Conservation (phyloP, 2,888 invertebrate genomes). For the Pseudococcus viburni region DNA sequence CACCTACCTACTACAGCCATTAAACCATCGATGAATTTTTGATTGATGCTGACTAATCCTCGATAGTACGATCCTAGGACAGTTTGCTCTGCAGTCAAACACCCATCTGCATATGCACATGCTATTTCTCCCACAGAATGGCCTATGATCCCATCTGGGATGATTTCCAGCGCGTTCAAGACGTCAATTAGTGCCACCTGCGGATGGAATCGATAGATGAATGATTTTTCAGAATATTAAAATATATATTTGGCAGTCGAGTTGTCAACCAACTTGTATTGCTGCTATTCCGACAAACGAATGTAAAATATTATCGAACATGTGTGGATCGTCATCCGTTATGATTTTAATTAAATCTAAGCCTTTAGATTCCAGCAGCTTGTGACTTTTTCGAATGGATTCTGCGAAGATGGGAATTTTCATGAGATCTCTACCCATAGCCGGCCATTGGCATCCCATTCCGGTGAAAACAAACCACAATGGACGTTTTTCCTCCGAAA, state of each 20-base stretch:
- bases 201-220: not conserved
- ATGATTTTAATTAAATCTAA: slow-evolving; percentile 78
- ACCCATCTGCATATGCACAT: slow-evolving; percentile 95
- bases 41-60: slow-evolving; percentile 75
- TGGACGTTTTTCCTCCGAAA: slow-evolving; percentile 78
- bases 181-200: slow-evolving; percentile 79
- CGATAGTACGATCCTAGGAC: slow-evolving; percentile 87
- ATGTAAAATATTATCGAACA: slow-evolving; percentile 79
- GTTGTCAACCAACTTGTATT: slow-evolving; percentile 71
- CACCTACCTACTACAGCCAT: slow-evolving; percentile 86
- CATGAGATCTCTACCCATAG: slow-evolving; percentile 86
- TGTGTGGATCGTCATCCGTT: slow-evolving; percentile 76
- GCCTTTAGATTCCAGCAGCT: slow-evolving; percentile 77
- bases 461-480: slow-evolving; percentile 93
- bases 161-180: slow-evolving; percentile 75
- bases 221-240: not conserved
- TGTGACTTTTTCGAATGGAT: slow-evolving; percentile 79
- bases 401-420: slow-evolving; percentile 81
- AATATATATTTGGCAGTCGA: not conserved
- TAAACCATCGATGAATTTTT: slow-evolving; percentile 80
- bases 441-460: slow-evolving; percentile 91
- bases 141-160: slow-evolving; percentile 83
- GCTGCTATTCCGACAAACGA: slow-evolving; percentile 84
- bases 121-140: slow-evolving; percentile 96
- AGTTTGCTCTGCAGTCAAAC: slow-evolving; percentile 89